Percentiles rank a stretch among this genome's conserved stretches.
Conservation (phyloP, 2,797 vertebrate species). For the Cuculus canorus region DNA sequence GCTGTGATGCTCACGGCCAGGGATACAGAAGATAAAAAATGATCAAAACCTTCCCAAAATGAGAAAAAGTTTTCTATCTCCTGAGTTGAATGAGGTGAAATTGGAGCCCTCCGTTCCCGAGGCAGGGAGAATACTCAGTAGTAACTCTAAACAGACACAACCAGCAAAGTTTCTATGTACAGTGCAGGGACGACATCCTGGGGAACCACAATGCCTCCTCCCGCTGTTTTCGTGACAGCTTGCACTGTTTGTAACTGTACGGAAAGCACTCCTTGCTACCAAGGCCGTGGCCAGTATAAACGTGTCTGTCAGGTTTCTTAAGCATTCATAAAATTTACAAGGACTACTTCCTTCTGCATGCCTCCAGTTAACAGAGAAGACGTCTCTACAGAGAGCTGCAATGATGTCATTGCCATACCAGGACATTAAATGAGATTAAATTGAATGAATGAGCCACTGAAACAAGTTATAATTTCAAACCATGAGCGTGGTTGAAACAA, state of each 20-base stretch:
- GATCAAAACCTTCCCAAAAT: not conserved
- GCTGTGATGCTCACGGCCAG: not conserved
- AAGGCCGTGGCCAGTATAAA: not conserved
- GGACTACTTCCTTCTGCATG: not conserved
- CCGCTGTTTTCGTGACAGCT: not conserved
- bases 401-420: not conserved
- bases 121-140: not conserved
- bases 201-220: not conserved
- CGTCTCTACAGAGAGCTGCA: not conserved
- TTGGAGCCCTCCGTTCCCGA: not conserved
- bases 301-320: rapidly evolving
- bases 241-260: not conserved
- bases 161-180: not conserved
- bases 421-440: not conserved
- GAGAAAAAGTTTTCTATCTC: not conserved
- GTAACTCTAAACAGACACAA: not conserved
- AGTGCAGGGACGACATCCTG: not conserved
- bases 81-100: not conserved
- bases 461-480: not conserved
- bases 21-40: not conserved
- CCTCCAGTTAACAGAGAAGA: not conserved
- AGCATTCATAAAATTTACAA: not conserved
- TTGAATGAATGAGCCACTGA: not conserved
- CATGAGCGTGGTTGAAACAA: not conserved
- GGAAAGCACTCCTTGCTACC: not conserved